Evolutionary conservation across 2,797 vertebrate genomes (phyloP).

Genomic region (Galago senegalensis): DNA sequence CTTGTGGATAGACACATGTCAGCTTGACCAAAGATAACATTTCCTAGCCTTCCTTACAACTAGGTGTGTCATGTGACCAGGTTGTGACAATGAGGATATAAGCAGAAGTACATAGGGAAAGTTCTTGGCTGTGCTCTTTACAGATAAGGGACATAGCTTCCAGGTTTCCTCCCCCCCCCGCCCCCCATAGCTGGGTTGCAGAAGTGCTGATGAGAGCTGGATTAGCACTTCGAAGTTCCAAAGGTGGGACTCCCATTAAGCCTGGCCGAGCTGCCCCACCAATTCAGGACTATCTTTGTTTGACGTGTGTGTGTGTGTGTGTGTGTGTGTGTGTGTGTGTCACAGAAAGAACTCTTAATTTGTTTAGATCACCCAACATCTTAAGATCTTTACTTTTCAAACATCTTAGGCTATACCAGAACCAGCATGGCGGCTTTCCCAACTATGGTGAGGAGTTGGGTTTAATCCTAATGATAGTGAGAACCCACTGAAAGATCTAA

Average conservation of each 20-base stretch:
- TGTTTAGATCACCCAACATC: neutral
- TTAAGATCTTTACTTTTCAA: conserved; percentile 31
- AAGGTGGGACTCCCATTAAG: neutral
- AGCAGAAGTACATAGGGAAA: neutral
- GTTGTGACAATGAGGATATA: neutral
- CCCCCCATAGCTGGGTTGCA: neutral
- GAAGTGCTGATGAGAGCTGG: neutral
- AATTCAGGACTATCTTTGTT: neutral
- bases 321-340: neutral
- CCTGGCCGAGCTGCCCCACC: neutral
- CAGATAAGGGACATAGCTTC: neutral
- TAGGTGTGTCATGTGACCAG: neutral
- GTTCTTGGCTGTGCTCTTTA: neutral
- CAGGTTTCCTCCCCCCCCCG: neutral
- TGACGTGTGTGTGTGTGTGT: neutral
- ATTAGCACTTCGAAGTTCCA: neutral
- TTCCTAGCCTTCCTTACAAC: neutral
- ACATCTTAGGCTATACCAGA: neutral
- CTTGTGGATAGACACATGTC: neutral
- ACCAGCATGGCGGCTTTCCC: conserved; percentile 12
- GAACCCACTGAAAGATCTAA: conserved; percentile 12
- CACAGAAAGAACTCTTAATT: conserved; percentile 27
- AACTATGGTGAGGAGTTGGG: neutral
- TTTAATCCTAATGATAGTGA: conserved; percentile 13
- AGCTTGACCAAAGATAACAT: neutral